phyloP scores from a whole-genome alignment of 2,888 invertebrate species.

The Cantharis nigra region DNA sequence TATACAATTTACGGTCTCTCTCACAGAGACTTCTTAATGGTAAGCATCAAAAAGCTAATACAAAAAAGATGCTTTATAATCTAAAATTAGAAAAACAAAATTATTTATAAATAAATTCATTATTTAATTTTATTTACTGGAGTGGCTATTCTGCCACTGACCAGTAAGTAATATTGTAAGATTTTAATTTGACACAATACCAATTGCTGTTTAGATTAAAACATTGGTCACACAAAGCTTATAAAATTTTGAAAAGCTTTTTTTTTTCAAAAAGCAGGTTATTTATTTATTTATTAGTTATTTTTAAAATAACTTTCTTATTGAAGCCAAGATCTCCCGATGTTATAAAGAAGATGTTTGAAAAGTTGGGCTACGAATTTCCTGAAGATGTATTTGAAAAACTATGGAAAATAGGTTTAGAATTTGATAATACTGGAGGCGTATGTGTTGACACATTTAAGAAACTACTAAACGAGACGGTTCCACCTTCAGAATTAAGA shows the following conservation, averaged over 20 bases:
- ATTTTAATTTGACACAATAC: too few species aligned
- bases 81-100: too few species aligned
- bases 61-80: neutral
- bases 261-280: too few species aligned
- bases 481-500: constrained; percentile 64
- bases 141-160: too few species aligned
- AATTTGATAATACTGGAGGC: constrained; percentile 58
- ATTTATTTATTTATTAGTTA: too few species aligned
- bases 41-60: constrained; percentile 26
- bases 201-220: too few species aligned
- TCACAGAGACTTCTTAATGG: constrained; percentile 54
- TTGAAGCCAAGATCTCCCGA: constrained; percentile 48
- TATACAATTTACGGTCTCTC: constrained; percentile 54
- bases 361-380: constrained; percentile 59
- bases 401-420: constrained; percentile 60
- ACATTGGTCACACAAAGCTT: too few species aligned
- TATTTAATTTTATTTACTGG: neutral
- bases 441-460: constrained; percentile 63
- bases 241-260: too few species aligned
- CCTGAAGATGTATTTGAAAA: constrained; percentile 57
- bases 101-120: neutral
- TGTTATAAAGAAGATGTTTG: constrained; percentile 58
- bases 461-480: constrained; percentile 41
- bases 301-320: neutral
- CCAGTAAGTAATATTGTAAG: too few species aligned